Evolutionary conservation across 2,888 invertebrate species (phyloP), one percentile per base, ranked within the genome.

Genomic region (Tiliacea citrago): DNA sequence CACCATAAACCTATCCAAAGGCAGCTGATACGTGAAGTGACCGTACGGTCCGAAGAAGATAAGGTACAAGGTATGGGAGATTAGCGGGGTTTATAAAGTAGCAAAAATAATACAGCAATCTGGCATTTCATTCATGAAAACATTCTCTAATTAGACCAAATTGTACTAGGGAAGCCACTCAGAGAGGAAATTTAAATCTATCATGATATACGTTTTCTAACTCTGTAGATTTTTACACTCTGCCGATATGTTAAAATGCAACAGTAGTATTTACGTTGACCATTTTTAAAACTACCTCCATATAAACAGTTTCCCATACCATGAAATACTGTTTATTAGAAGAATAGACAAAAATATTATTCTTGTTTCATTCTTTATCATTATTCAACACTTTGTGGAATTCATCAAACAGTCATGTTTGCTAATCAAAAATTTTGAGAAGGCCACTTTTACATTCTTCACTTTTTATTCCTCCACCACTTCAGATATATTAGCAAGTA

Each of bases 1-100:
- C 74, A 87, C 91, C 90, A 92, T 93, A 92, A 92, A 92, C 91
- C 91, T 92, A 90, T 94, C 92, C 92, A 88, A 89, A 88, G 87
- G 89, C 90, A 90, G 89, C 90, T 92, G 92, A 90, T 90, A 91
- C 91, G 92, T 91, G 85, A 91, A 92, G 84, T 86, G 87, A 89
- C 86, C 90, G 88, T 88, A 86, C 88, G 88, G 89, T 82, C 76
- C 74, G 79, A 83, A 85, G 79, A 83, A 57, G 69, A 78, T 68
- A 49, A 35, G 60, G 16, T 62, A 1, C 71, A 81, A 85, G 73
- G 9, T 10, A 75, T 13, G 0, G 13, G 61, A 70, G 35, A 24
- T 58, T 7, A 67, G 77, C 66, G 73, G 8, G 12, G 0, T 57
- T 35, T 47, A 13, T 10, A 45, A n/a, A 5, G 39, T 42, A 4